Evolutionary conservation across 2,797 vertebrate species (phyloP).

Genomic region (Furcifer pardalis): DNA sequence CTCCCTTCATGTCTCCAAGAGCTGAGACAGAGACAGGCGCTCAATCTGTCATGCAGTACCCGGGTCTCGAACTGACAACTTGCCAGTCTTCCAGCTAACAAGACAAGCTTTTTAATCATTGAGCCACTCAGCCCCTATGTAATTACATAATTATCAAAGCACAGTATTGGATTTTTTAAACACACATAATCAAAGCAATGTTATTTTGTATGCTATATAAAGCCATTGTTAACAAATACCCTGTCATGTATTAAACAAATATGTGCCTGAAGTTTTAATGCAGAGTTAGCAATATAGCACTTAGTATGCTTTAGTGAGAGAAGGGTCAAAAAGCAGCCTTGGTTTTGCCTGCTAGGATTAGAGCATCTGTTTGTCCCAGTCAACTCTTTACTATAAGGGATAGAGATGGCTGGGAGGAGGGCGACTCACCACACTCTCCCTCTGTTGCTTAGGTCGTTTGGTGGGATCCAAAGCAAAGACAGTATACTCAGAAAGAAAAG

Average conservation of each 20-base stretch:
- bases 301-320: slow-evolving; percentile 83
- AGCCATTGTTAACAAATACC: slow-evolving; percentile 54
- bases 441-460: slow-evolving; percentile 92
- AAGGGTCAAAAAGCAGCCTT: slow-evolving; percentile 78
- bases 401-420: slow-evolving; percentile 77
- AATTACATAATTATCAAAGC: not conserved
- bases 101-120: too few relatives aligned
- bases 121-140: too few relatives aligned
- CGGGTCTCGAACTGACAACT: too few relatives aligned
- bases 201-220: slow-evolving; percentile 67
- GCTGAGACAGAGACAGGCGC: too few relatives aligned
- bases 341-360: slow-evolving; percentile 70
- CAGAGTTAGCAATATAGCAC: slow-evolving; percentile 79
- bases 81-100: too few relatives aligned
- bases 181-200: slow-evolving; percentile 21
- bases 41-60: too few relatives aligned
- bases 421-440: slow-evolving; percentile 97
- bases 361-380: slow-evolving; percentile 75
- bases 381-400: slow-evolving; percentile 76
- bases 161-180: slow-evolving; percentile 17
- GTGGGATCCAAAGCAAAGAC: slow-evolving; percentile 99
- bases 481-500: slow-evolving; percentile 99
- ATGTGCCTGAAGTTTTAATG: slow-evolving; percentile 76
- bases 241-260: slow-evolving; percentile 54
- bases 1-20: too few relatives aligned